Evolutionary conservation across 1,140 invertebrate genomes (phyloP).

Genomic region (Drusus annulatus): DNA sequence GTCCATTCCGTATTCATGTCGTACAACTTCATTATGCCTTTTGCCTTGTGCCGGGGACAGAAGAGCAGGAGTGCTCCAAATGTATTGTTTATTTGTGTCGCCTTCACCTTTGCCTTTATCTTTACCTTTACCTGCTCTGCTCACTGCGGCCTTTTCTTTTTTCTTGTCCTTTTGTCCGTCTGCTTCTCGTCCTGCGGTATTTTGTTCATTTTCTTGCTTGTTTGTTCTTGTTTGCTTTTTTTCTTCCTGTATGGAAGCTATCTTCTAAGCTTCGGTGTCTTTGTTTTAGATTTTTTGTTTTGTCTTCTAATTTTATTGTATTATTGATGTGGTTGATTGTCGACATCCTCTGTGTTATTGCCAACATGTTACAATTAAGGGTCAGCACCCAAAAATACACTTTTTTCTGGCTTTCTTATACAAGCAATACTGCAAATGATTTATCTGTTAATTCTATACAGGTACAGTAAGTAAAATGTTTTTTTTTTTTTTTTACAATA

Average conservation of each 20-base stretch:
- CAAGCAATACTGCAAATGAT: no score
- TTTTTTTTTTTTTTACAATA: no score
- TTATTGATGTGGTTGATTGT: no score
- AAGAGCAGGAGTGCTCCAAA: not conserved
- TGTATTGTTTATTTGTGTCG: constrained; percentile 1
- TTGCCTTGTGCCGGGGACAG: not conserved
- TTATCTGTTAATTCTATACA: no score
- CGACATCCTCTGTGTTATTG: no score
- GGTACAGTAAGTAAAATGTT: no score
- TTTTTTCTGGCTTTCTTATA: no score
- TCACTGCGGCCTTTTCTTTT: not conserved
- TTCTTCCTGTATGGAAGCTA: not conserved
- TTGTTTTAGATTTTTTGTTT: not conserved
- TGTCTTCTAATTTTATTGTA: no score
- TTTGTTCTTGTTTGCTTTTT: not conserved
- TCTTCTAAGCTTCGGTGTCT: not conserved
- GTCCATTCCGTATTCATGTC: constrained; percentile 2
- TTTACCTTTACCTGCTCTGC: constrained; percentile 9
- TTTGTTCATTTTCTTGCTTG: not conserved
- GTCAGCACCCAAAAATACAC: no score
- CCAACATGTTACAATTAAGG: no score
- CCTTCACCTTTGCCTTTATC: not conserved
- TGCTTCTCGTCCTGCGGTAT: not conserved
- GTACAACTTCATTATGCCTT: not conserved
- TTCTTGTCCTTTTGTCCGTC: no score